phyloP scores from a whole-genome alignment of 2,797 vertebrate species.

The Bradypodion ventrale region DNA sequence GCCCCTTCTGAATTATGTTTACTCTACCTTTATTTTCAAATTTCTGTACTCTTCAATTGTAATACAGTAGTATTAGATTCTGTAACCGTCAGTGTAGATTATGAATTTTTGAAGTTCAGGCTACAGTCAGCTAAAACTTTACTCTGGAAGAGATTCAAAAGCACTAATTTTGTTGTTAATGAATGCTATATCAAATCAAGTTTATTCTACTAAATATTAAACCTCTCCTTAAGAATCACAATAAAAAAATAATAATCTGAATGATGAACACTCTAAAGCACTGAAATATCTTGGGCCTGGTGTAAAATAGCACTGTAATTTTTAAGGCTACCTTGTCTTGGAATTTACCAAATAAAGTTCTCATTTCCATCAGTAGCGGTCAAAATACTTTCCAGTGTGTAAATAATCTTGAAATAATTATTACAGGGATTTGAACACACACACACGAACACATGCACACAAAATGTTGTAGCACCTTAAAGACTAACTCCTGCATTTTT shows the following conservation, averaged over 20 bases:
- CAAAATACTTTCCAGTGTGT: background rate
- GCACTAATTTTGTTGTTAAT: background rate
- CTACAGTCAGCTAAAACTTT: background rate
- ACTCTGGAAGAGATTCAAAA: background rate
- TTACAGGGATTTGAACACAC: no score
- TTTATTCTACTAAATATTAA: background rate
- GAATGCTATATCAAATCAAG: background rate
- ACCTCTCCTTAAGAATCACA: background rate
- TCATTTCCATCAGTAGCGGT: background rate
- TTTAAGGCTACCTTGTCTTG: no score
- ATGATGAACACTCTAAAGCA: background rate
- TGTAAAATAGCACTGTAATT: no score
- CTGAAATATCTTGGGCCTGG: background rate
- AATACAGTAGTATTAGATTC: background rate
- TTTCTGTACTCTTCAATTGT: background rate
- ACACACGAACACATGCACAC: no score
- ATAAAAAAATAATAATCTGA: background rate
- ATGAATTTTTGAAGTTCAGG: background rate
- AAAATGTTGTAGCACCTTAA: no score
- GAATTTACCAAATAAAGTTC: no score
- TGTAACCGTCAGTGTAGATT: background rate
- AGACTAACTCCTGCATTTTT: no score
- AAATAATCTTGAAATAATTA: background rate
- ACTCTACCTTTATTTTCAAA: background rate
- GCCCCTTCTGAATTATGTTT: background rate